These are phyloP conservation scores for Drosophila dives DNA, from an alignment of 2,888 invertebrate genomes.

Conservation along the genomic window DNA sequence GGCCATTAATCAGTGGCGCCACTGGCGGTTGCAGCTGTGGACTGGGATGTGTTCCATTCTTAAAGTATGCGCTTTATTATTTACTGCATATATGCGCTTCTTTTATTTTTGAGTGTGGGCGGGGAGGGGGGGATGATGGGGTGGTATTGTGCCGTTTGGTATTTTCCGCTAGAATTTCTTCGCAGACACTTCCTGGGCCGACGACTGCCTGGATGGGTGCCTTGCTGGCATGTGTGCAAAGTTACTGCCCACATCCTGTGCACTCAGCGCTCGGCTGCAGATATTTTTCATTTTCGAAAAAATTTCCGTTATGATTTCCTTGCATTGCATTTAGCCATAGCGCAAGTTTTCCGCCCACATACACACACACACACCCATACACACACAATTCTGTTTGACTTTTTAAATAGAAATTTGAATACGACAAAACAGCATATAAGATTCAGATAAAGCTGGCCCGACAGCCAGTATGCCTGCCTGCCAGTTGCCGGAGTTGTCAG, in stretches of 20 bases:
- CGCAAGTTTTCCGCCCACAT: conserved; percentile 46
- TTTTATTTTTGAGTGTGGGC: too few species aligned
- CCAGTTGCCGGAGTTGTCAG: conserved; percentile 45
- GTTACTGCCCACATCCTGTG: conserved; percentile 70
- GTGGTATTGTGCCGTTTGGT: conserved; percentile 16
- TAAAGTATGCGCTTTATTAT: conserved; percentile 59
- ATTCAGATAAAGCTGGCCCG: conserved; percentile 69
- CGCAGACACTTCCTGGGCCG: conserved; percentile 65
- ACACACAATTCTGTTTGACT: conserved; percentile 37
- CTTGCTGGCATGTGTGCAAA: conserved; percentile 69
- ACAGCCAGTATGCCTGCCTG: conserved; percentile 19
- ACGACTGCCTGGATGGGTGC: conserved; percentile 43
- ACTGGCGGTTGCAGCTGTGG: conserved; percentile 37
- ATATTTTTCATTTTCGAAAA: conserved; percentile 72
- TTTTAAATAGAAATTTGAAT: conserved; percentile 73
- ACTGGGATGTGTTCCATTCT: conserved; percentile 25
- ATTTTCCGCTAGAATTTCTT: conserved; percentile 59
- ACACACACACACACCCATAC: conserved; percentile 20
- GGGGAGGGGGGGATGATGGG: neutral
- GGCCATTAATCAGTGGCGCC: conserved; percentile 59
- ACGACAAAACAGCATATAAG: conserved; percentile 70
- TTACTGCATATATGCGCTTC: conserved; percentile 61
- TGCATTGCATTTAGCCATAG: conserved; percentile 56
- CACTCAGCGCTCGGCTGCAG: conserved; percentile 49
- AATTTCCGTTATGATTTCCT: conserved; percentile 81